phyloP scores from a whole-genome alignment of 2,113 vertebrate genomes.

The Phrynocephalus versicolor region DNA sequence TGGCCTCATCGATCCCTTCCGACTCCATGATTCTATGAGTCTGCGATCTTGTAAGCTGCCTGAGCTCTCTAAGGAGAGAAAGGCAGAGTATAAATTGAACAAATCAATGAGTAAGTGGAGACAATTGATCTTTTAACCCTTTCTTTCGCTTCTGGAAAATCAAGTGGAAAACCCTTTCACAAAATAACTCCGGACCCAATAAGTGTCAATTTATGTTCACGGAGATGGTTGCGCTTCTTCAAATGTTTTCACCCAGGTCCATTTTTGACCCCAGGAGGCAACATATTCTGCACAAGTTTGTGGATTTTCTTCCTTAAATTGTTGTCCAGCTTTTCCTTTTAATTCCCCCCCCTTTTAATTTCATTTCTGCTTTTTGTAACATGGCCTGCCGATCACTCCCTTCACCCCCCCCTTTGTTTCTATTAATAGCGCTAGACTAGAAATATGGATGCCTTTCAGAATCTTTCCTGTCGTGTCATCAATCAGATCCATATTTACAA shows the following conservation, averaged over 20 bases:
- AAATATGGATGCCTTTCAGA: slow-evolving; percentile 51
- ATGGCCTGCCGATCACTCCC: neutral
- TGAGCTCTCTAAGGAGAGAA: no score
- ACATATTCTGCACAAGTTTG: neutral
- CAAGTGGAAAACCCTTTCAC: no score
- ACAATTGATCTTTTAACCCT: no score
- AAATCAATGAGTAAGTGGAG: no score
- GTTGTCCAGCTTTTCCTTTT: neutral
- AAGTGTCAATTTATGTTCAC: neutral
- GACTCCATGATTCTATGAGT: no score
- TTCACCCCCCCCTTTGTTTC: slow-evolving; percentile 36
- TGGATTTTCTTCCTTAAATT: neutral
- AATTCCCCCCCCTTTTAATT: neutral
- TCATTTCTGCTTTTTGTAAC: neutral
- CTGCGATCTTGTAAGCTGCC: no score
- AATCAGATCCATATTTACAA: slow-evolving; percentile 60
- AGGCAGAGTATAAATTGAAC: no score
- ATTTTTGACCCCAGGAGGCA: neutral
- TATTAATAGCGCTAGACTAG: slow-evolving; percentile 38
- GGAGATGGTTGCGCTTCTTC: neutral
- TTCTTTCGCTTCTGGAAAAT: no score
- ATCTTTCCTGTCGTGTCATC: slow-evolving; percentile 51
- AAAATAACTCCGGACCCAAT: neutral
- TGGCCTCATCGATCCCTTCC: no score
- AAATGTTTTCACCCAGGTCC: neutral